Percentiles rank a stretch among this genome's conserved stretches.
phyloP scores from a whole-genome alignment of 2,797 vertebrate species.

The Eleutherodactylus coqui region DNA sequence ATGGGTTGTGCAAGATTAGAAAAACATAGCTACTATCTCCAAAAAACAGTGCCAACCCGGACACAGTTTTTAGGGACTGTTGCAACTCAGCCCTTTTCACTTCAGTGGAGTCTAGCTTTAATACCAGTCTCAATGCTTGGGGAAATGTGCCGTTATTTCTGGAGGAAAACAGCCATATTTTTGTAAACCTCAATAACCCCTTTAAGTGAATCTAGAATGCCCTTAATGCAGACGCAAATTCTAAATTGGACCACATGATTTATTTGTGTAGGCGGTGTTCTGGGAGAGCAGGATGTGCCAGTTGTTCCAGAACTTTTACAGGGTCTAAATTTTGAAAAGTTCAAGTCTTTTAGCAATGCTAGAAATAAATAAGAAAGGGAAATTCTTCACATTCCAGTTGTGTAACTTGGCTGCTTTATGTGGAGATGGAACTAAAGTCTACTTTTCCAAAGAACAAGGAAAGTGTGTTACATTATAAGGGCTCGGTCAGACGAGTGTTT shows the following conservation, averaged over 20 bases:
- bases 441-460: not conserved
- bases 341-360: not conserved
- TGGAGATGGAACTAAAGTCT: not conserved
- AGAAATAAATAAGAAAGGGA: not conserved
- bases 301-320: not conserved
- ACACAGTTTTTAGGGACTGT: no score
- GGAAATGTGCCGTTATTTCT: no score
- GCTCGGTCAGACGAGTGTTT: not conserved
- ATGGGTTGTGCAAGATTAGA: no score
- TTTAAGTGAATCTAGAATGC: no score
- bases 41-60: no score
- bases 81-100: no score
- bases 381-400: constrained; percentile 9
- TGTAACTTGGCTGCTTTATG: not conserved
- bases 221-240: not conserved
- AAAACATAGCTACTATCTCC: no score
- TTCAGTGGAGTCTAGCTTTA: no score
- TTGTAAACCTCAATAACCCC: no score
- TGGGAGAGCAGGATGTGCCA: not conserved
- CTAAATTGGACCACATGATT: not conserved
- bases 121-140: no score
- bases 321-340: not conserved
- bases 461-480: not conserved
- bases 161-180: no score
- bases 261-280: not conserved